Conservation (phyloP, 2,113 vertebrate genomes). For the Pseudonaja textilis region DNA sequence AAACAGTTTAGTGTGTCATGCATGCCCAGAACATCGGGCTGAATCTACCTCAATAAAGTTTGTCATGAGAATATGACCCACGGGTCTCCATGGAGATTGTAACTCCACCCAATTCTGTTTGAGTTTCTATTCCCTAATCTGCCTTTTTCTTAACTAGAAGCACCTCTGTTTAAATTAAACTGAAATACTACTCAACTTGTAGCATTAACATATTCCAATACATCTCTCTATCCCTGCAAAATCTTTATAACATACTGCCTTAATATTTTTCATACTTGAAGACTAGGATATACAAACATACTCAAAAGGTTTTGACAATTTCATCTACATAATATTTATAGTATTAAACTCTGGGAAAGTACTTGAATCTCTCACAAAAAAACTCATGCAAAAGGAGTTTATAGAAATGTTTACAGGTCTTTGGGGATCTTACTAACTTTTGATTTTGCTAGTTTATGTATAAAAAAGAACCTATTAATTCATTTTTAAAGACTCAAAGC, state of each 20-base stretch:
- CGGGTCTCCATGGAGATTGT: neutral
- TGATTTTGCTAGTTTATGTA: conserved; percentile 62
- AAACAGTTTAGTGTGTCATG: neutral
- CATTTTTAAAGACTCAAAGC: conserved; percentile 46
- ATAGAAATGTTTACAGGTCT: conserved; percentile 66
- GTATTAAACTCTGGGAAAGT: conserved; percentile 62
- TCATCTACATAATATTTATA: conserved; percentile 66
- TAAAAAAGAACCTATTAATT: conserved; percentile 59
- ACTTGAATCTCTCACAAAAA: conserved; percentile 69
- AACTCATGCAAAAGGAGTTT: conserved; percentile 68
- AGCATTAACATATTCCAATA: neutral
- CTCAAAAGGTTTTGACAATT: conserved; percentile 39
- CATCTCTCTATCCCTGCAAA: conserved; percentile 17
- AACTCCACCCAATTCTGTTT: neutral
- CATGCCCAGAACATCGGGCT: neutral
- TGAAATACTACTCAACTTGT: neutral
- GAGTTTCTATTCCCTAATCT: neutral
- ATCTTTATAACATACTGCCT: conserved; percentile 25
- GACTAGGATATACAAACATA: conserved; percentile 56
- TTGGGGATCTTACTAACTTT: conserved; percentile 73
- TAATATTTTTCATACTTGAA: conserved; percentile 32
- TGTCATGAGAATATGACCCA: neutral
- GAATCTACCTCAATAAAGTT: neutral
- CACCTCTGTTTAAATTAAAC: neutral
- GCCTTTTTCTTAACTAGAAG: neutral